phyloP scores from a whole-genome alignment of 2,113 vertebrate genomes.

The Spilogale gracilis region DNA sequence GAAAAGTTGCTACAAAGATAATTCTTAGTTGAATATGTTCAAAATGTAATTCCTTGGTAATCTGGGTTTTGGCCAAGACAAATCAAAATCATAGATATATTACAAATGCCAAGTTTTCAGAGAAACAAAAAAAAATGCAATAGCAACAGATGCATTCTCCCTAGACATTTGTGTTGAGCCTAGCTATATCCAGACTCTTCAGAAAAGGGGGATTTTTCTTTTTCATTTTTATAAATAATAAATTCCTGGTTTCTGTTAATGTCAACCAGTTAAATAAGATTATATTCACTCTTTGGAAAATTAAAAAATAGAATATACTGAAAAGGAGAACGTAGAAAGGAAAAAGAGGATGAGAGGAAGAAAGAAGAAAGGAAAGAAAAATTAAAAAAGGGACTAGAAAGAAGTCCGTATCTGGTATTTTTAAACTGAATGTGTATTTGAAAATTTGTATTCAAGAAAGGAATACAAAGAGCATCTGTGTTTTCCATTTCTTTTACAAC shows the following conservation, averaged over 20 bases:
- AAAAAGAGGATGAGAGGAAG: not conserved
- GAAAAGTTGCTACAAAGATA: slow-evolving; percentile 77
- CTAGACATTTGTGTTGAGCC: slow-evolving; percentile 77
- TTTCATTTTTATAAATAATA: slow-evolving; percentile 75
- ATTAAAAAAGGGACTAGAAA: not conserved
- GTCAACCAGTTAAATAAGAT: slow-evolving; percentile 52
- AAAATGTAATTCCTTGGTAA: slow-evolving; percentile 78
- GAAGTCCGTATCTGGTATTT: not conserved
- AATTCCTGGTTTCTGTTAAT: slow-evolving; percentile 69
- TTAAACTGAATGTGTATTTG: slow-evolving; percentile 27
- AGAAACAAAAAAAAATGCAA: slow-evolving; percentile 77
- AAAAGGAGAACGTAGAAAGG: not conserved
- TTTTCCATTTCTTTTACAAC: slow-evolving; percentile 45
- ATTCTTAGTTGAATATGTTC: slow-evolving; percentile 80
- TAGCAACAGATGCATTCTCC: slow-evolving; percentile 79
- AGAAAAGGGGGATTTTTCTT: slow-evolving; percentile 50
- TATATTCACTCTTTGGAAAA: not conserved
- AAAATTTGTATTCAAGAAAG: slow-evolving; percentile 21
- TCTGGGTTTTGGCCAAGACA: slow-evolving; percentile 77
- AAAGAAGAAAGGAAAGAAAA: not conserved
- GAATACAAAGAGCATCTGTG: not conserved
- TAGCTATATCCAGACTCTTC: slow-evolving; percentile 61
- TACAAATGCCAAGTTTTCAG: slow-evolving; percentile 77
- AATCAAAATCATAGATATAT: slow-evolving; percentile 78
- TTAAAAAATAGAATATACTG: not conserved